Base-by-base conservation (phyloP, 2,113 vertebrate genomes). In the Phainopepla nitens region DNA sequence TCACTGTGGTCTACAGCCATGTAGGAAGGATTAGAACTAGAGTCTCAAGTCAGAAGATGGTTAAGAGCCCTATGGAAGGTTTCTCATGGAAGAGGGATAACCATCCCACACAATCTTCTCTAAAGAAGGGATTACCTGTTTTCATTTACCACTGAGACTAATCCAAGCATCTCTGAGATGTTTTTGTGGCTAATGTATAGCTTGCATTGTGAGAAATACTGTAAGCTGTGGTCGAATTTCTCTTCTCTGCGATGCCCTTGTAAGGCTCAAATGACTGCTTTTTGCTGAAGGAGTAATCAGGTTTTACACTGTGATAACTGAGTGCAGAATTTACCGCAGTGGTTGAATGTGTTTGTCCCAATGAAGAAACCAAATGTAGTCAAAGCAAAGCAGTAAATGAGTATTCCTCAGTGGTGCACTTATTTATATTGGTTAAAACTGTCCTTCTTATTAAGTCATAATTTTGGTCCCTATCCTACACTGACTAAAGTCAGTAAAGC, bases 1-100 rank as follows among this genome's bases (percentile, higher is more conserved):
- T 94, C 56, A 27, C 35, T 95, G 95, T 95, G 94, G 96, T 95
- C 78, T 87, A 56, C 81, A 96, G 72, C 89, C 77, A 92, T 95
- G 94, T 78, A 89, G 68, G 60, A 95, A 78, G 60, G 73, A 87
- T 95, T 94, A 87, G 82, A 88, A 47, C 19, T 31, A 50, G 39
- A 77, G 13, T 50, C 51, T 77, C n/a, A 80, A 94, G 87, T 60
- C 92, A 89, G 65, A 89, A 66, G 72, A 70, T 64, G 70, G 61
- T 94, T 89, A 91, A 88, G 45, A 94, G 69, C 15, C 50, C 56
- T 60, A 1, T 41, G 39, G 69, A 94, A 49, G 22, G 56, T 94
- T 95, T 73, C 51, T 87, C 31, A 49, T 45, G 20, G 39, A 82
- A 91, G 7, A 45, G 33, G 23, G 29, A 80, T 91, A 72, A 50